Conservation (phyloP, 2,797 vertebrate genomes). For the Gallinago stenura region DNA sequence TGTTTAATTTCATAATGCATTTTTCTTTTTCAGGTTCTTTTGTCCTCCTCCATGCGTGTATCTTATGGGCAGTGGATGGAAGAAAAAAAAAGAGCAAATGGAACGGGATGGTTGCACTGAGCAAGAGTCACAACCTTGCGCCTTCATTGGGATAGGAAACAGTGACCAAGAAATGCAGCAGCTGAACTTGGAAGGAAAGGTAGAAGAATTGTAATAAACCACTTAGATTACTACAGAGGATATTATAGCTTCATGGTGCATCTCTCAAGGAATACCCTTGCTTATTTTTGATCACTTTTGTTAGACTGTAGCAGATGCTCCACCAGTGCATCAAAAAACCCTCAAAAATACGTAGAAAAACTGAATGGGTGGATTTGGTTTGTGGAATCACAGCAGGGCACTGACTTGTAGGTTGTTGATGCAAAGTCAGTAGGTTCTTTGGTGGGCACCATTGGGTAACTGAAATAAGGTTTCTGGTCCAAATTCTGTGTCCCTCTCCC, state of each 20-base stretch:
- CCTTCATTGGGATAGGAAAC: constrained; percentile 99
- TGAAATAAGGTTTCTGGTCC: neutral
- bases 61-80: constrained; percentile 99
- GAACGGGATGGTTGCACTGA: constrained; percentile 96
- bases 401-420: neutral
- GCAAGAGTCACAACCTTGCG: constrained; percentile 97
- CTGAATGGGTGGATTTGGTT: neutral
- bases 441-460: neutral
- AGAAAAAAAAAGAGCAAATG: constrained; percentile 99
- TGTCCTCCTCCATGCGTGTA: constrained; percentile 98
- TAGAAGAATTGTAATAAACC: constrained; percentile 61
- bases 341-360: neutral
- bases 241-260: neutral
- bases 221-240: neutral
- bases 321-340: neutral
- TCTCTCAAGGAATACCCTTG: neutral
- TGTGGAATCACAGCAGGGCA: neutral
- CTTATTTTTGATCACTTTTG: neutral
- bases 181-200: constrained; percentile 99
- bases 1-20: neutral
- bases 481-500: neutral
- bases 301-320: neutral
- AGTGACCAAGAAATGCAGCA: constrained; percentile 99
- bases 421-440: neutral
- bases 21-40: constrained; percentile 88